Evolutionary conservation across 2,113 vertebrate genomes (phyloP), one percentile per base, ranked within the genome.

Genomic region (Ameiurus melas): DNA sequence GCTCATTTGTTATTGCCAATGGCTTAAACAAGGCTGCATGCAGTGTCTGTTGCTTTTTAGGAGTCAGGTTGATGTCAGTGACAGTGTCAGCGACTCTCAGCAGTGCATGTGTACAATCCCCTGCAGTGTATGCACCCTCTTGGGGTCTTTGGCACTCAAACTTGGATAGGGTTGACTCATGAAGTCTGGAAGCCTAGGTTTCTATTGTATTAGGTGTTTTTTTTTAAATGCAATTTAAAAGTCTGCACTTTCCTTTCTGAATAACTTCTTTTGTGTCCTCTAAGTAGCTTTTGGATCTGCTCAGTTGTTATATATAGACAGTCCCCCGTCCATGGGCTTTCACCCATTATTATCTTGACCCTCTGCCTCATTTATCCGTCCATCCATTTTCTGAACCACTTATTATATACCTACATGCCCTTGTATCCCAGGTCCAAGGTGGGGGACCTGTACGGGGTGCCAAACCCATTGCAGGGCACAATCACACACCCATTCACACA

Each of bases 31-130:
- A 79, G 85, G 75, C 43, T 51, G 5, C 77, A 81, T 55, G 77
- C 43, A 68, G 62, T 22, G 60, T 86, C 64, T 55, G 60, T 55
- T 86, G 68, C 58, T 73, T 64, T 80, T 80, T 13, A 39, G 60
- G 77, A 57, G 85, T 58, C 25, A 77, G 84, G 84, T 68, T 81
- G 55, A 80, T 57, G 85, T 33, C 75, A 47, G 51, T 80, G 77
- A 55, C 57, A 77, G 3, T 36, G 71, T 36, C 70, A 77, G 57
- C 30, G 10, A 86, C 73, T 78, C 85, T 78, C 85, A n/a, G n/a
- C 73, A 30, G 77, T 68, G 58, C 51, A 73, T 9, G 51, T 58
- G 30, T 80, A 80, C 51, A 57, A 33, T 43, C 47, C 12, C 77
- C 62, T 55, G 43, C 1, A n/a, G 85, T 68, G 12, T 5, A 9